Base-by-base conservation (phyloP, 2,113 vertebrate genomes). In the Piprites chloris region DNA sequence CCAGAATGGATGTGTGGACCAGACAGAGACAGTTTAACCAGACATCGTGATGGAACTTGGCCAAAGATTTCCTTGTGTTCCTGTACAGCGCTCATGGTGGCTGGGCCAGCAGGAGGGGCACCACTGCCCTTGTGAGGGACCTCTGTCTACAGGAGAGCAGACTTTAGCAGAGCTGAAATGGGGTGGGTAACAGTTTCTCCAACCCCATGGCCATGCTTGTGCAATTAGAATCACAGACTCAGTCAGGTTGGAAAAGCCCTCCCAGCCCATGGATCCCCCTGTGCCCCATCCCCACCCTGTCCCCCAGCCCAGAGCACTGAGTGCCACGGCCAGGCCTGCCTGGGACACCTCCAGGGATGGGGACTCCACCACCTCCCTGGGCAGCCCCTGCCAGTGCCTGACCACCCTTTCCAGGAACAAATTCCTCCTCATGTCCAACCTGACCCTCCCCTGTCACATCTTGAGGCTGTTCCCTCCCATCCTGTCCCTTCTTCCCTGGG, bases 241-340 rank as follows among this genome's bases (percentile, higher is more conserved):
- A 24, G 11, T 56, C 7, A 24, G 19, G 27, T 44, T 75, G 35
- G 69, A 56, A 63, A 44, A 81, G 27, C 7, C 14, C 35, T 63
- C 65, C 27, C 28, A 18, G 15, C 33, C 19, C 32, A 56, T 82
- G 3, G 6, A 53, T 27, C 32, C 63, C 5, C 32, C 22, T 71
- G 19, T 77, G 41, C 35, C 41, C 0, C 0, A 37, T 49, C 1
- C 26, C 26, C 18, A 19, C 15, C 41, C 28, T 63, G 22, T 69
- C 35, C 1, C 28, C 41, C 22, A 69, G 49, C 49, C 22, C 72
- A 84, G 56, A 24, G 56, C 35, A 17, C 41, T 49, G 8, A 63
- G 56, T 42, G 49, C 35, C 41, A 28, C 0, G 0, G 35, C 32
- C 42, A 71, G 49, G 1, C 10, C 4, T 77, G 56, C 30, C 49